Evolutionary conservation across 2,113 vertebrate species (phyloP).

Genomic region (Potamarius usumacintae): DNA sequence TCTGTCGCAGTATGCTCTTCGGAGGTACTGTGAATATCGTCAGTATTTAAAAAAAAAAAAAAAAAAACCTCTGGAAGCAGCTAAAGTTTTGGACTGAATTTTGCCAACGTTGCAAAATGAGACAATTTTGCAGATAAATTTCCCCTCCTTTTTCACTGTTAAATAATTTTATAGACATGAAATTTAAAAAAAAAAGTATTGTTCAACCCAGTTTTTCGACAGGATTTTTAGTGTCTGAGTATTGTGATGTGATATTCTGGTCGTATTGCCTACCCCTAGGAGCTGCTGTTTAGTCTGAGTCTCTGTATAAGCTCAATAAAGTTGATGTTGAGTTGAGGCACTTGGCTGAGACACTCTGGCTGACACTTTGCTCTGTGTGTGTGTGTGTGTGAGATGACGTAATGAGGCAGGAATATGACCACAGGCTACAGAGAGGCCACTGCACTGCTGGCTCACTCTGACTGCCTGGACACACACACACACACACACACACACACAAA

Average conservation of each 20-base stretch:
- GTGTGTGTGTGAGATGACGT: slow-evolving; percentile 67
- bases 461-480: slow-evolving; percentile 31
- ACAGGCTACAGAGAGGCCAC: slow-evolving; percentile 61
- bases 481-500: slow-evolving; percentile 20
- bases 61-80: not conserved
- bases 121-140: not conserved
- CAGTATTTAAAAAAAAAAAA: not conserved
- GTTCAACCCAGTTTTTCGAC: not conserved
- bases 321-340: slow-evolving; percentile 37
- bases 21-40: not conserved
- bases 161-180: not conserved
- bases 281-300: slow-evolving; percentile 40
- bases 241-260: not conserved
- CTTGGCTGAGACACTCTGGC: slow-evolving; percentile 32
- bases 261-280: not conserved
- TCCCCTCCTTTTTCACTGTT: not conserved
- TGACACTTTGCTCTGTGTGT: slow-evolving; percentile 57
- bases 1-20: no score
- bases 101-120: not conserved
- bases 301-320: slow-evolving; percentile 53
- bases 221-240: not conserved
- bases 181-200: no score
- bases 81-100: not conserved
- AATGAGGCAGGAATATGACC: slow-evolving; percentile 69
- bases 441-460: slow-evolving; percentile 3